These are phyloP conservation scores for Glareola pratincola DNA, from an alignment of 2,113 vertebrate species.

Conservation along the genomic window DNA sequence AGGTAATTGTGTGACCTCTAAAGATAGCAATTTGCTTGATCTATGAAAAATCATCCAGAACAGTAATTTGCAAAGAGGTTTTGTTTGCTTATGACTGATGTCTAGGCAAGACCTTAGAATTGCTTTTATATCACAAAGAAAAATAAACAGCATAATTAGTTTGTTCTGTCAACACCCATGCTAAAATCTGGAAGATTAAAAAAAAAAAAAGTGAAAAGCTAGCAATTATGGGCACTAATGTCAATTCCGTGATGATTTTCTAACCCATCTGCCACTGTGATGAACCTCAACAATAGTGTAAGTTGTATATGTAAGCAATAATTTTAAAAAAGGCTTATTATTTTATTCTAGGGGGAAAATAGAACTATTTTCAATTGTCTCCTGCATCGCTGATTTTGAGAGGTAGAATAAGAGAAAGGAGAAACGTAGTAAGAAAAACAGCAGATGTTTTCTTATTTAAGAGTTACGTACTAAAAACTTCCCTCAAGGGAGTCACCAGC, in stretches of 20 bases:
- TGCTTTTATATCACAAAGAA: neutral
- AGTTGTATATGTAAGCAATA: neutral
- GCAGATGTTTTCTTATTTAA: slow-evolving; percentile 48
- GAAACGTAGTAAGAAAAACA: neutral
- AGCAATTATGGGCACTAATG: neutral
- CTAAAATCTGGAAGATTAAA: neutral
- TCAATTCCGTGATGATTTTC: neutral
- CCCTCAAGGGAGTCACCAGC: slow-evolving; percentile 1
- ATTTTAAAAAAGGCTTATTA: neutral
- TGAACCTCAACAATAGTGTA: neutral
- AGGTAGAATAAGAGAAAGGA: neutral
- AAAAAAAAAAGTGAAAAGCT: neutral
- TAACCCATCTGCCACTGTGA: neutral
- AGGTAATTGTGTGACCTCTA: neutral
- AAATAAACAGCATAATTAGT: neutral
- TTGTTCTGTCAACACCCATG: neutral
- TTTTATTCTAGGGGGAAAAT: neutral
- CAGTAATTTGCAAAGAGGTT: neutral
- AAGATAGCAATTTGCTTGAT: neutral
- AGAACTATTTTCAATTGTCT: neutral
- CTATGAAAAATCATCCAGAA: neutral
- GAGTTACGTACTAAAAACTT: neutral
- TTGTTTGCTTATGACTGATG: neutral
- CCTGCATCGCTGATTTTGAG: neutral
- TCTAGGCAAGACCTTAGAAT: neutral